phyloP scores from a whole-genome alignment of 2,888 invertebrate genomes.

The Andrena dorsata region DNA sequence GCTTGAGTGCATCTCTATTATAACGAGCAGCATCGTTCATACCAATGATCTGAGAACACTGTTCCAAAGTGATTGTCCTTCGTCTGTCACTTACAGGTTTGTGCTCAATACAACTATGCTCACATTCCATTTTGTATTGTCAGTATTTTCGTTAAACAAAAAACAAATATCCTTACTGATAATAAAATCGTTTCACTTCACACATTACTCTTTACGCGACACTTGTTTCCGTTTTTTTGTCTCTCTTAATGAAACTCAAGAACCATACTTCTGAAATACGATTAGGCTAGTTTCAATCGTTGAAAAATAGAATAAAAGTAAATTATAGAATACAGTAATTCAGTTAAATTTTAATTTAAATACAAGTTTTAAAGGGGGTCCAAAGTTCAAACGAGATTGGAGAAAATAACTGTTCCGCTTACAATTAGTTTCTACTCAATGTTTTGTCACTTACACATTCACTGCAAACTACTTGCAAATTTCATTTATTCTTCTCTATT shows the following conservation, averaged over 20 bases:
- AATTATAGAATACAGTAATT: too few relatives aligned
- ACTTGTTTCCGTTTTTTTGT: neutral
- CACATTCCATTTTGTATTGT: conserved; percentile 45
- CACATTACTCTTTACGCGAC: neutral
- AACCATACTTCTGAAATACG: neutral
- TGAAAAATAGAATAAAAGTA: neutral
- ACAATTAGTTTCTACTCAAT: neutral
- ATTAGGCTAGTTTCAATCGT: neutral
- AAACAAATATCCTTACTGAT: neutral
- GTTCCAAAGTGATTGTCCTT: conserved; percentile 88
- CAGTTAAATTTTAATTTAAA: too few relatives aligned
- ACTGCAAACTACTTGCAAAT: neutral
- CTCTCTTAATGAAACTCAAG: neutral
- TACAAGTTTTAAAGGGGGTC: too few relatives aligned
- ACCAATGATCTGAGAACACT: conserved; percentile 89
- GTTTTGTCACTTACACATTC: neutral
- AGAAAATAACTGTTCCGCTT: too few relatives aligned
- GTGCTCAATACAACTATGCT: conserved; percentile 90
- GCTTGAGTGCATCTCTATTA: conserved; percentile 88
- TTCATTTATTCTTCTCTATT: neutral
- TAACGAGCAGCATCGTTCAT: conserved; percentile 87
- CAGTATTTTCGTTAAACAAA: neutral
- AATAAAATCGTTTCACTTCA: neutral
- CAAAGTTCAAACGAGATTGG: too few relatives aligned
- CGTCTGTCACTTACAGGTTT: conserved; percentile 89